A percentile compares a stretch with the other conserved stretches of the same genome.
phyloP scores from a whole-genome alignment of 2,888 invertebrate species.

The Trissonchulus latispiculum region DNA sequence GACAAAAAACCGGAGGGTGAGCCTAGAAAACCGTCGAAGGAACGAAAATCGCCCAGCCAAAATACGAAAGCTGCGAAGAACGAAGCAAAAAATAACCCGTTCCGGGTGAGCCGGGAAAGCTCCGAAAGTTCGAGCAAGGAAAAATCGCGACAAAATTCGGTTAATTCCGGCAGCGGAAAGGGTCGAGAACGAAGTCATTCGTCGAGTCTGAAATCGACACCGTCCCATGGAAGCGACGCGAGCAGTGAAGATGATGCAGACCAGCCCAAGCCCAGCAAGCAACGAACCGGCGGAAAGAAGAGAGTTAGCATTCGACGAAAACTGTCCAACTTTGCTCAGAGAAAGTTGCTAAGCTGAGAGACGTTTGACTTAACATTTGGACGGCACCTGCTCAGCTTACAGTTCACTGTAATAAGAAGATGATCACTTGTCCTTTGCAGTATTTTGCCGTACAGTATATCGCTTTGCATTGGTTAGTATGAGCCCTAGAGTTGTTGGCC shows the following conservation, averaged over 20 bases:
- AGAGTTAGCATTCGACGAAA: neutral
- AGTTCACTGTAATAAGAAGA: too few relatives aligned
- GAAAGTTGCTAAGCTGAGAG: neutral
- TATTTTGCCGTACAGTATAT: too few relatives aligned
- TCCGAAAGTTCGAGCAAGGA: neutral
- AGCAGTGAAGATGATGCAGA: neutral
- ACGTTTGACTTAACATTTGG: too few relatives aligned
- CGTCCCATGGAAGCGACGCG: neutral
- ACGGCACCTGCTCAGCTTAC: too few relatives aligned
- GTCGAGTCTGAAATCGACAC: neutral
- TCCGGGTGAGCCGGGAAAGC: too few relatives aligned
- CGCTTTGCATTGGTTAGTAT: too few relatives aligned
- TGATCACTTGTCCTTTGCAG: too few relatives aligned
- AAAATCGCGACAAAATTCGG: neutral
- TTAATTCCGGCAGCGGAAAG: neutral
- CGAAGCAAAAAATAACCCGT: neutral
- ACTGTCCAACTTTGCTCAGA: neutral
- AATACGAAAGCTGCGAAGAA: neutral
- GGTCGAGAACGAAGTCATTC: too few relatives aligned
- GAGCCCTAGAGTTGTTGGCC: too few relatives aligned
- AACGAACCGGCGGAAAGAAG: conserved; percentile 2
- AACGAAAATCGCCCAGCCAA: neutral
- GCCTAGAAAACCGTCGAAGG: neutral
- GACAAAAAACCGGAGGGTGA: neutral
- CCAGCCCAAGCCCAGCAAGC: neutral